Base-by-base conservation (phyloP, 2,888 invertebrate genomes). In the Tyria jacobaeae region DNA sequence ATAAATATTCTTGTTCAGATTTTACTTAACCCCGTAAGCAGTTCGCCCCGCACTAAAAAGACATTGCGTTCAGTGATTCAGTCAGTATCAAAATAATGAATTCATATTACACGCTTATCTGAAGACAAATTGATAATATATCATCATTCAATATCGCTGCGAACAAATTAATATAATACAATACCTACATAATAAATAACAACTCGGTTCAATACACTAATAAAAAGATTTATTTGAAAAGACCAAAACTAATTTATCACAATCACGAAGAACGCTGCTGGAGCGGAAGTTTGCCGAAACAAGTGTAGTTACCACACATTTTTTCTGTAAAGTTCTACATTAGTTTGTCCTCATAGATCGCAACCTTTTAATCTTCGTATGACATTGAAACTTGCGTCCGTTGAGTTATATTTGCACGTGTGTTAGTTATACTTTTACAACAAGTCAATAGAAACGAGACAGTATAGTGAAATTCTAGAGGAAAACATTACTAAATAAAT, bases 151-250 rank as follows among this genome's bases (percentile, higher is more conserved):
- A 48, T 24, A 37, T 56, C 17, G 35, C 41, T 44, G 31, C 27
- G n/a, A 6, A 35, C 21, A 44, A 56, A n/a, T n/a, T n/a, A n/a
- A n/a, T n/a, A n/a, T n/a, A n/a, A 47, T 44, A 25, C 48, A 48
- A 56, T 53, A 39, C n/a, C n/a, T n/a, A n/a, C 37, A 53, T 54
- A 54, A 56, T 56, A 56, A 56, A 56, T 56, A 56, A 48, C 35
- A 56, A 48, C 47, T 56, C 14, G 48, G 47, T 56, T 56, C 47
- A 56, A 56, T 48, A 56, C 56, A 56, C 56, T 56, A 56, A 56
- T 56, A 56, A 48, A 56, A 48, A 56, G 56, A 56, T 56, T 56
- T 56, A 56, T 56, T 56, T 48, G 34, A 56, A 35, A 48, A 56
- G 47, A 35, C 47, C 56, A 56, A 48, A 55, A 56, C 47, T 56